phyloP scores from a whole-genome alignment of 2,888 invertebrate species.

The Caradrina kadenii region DNA sequence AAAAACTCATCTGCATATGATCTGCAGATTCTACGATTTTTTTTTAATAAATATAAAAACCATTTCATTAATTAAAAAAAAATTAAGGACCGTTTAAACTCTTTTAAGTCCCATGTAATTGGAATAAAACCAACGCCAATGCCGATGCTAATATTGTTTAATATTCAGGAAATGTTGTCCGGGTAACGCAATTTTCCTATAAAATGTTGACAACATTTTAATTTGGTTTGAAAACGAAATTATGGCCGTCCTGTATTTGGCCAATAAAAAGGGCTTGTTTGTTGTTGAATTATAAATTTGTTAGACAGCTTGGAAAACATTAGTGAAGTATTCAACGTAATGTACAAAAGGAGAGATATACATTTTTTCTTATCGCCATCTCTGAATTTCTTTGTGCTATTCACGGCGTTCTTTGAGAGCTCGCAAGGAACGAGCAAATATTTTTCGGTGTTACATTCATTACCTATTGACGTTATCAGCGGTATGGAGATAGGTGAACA shows the following conservation, averaged over 20 bases:
- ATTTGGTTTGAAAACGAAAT: constrained; percentile 58
- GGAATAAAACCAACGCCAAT: neutral
- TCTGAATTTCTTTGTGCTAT: constrained; percentile 60
- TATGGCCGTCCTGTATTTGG: constrained; percentile 36
- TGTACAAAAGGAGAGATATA: constrained; percentile 25
- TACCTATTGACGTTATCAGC: constrained; percentile 37
- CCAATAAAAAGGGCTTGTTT: constrained; percentile 60
- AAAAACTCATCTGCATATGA: too few species aligned
- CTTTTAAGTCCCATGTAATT: neutral
- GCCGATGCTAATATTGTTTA: neutral
- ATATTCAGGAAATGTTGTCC: constrained; percentile 42
- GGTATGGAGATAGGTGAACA: constrained; percentile 10
- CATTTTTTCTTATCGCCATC: constrained; percentile 45
- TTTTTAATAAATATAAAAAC: neutral
- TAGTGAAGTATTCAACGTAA: constrained; percentile 30
- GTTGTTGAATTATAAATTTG: constrained; percentile 52
- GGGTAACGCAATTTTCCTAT: constrained; percentile 59
- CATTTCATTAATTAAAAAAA: neutral
- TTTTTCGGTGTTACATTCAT: constrained; percentile 34
- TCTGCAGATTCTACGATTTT: neutral
- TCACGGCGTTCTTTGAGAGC: constrained; percentile 52
- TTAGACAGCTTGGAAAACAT: constrained; percentile 25
- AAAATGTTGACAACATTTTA: constrained; percentile 62
- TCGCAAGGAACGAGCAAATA: constrained; percentile 41
- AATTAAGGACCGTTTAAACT: neutral